Evolutionary conservation across 2,113 vertebrate species (phyloP).

Genomic region (Bombycilla garrulus): DNA sequence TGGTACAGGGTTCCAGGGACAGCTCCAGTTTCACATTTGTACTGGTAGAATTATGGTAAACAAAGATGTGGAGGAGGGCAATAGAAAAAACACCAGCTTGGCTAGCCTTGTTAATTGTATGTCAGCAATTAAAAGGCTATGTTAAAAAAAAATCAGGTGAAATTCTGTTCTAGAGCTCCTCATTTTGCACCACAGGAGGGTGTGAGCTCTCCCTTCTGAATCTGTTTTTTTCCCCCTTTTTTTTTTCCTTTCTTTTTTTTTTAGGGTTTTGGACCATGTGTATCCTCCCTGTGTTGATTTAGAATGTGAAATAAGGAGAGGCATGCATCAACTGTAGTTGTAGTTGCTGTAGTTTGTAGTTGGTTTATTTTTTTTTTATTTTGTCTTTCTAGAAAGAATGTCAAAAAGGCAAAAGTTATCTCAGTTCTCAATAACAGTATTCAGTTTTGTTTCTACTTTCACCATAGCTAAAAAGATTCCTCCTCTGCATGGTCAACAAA

Average conservation of each 20-base stretch:
- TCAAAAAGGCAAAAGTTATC: neutral
- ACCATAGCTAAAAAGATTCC: neutral
- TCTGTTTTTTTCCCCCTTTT: fast-evolving
- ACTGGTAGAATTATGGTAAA: neutral
- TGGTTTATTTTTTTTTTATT: no score
- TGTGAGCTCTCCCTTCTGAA: neutral
- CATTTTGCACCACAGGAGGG: neutral
- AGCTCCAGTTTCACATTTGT: neutral
- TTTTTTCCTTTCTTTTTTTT: neutral
- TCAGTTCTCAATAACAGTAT: neutral
- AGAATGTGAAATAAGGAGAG: neutral
- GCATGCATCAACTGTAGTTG: neutral
- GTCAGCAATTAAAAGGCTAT: neutral
- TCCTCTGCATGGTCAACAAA: neutral
- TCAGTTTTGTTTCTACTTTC: neutral
- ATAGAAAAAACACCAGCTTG: neutral
- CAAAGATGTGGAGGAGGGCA: neutral
- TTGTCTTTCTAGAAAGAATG: neutral
- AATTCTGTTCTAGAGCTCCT: neutral
- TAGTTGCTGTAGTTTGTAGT: no score
- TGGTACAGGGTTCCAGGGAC: neutral
- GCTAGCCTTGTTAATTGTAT: neutral
- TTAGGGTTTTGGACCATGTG: neutral
- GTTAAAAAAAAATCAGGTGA: neutral
- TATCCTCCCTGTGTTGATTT: neutral